Conservation (phyloP, 2,113 vertebrate species). For the Colossoma macropomum region DNA sequence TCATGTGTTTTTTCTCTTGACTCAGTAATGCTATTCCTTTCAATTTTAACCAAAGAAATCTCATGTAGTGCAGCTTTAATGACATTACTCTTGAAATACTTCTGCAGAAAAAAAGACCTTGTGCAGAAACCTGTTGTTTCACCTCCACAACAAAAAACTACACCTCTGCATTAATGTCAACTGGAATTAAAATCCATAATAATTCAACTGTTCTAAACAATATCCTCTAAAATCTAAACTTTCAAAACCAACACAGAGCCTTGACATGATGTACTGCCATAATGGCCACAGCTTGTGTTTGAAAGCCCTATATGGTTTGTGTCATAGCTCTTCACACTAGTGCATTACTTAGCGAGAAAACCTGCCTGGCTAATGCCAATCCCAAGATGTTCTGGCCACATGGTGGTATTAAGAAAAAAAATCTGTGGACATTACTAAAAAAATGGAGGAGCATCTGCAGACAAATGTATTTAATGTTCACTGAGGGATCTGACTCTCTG, state of each 20-base stretch:
- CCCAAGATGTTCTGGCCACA: slow-evolving; percentile 64
- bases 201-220: background rate
- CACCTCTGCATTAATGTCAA: background rate
- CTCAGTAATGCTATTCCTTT: too few species aligned
- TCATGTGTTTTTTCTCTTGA: too few species aligned
- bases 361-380: slow-evolving; percentile 45
- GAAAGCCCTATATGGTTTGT: slow-evolving; percentile 48
- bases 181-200: background rate
- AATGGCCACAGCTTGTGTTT: slow-evolving; percentile 32
- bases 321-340: slow-evolving; percentile 63
- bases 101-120: background rate
- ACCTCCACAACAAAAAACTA: background rate
- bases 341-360: slow-evolving; percentile 63
- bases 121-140: background rate
- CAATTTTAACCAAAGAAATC: too few species aligned
- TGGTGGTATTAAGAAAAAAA: slow-evolving; percentile 70
- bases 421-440: slow-evolving; percentile 74
- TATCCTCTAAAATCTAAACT: slow-evolving; percentile 2
- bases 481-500: slow-evolving; percentile 61
- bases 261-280: slow-evolving; percentile 7
- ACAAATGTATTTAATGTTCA: slow-evolving; percentile 78
- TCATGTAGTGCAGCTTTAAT: too few species aligned
- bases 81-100: too few species aligned
- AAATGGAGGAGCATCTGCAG: slow-evolving; percentile 71
- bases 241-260: background rate